A percentile compares a stretch with the other conserved stretches of the same genome.
These are phyloP conservation scores for Bothrops jararaca DNA, from an alignment of 2,113 vertebrate species.

Conservation along the genomic window DNA sequence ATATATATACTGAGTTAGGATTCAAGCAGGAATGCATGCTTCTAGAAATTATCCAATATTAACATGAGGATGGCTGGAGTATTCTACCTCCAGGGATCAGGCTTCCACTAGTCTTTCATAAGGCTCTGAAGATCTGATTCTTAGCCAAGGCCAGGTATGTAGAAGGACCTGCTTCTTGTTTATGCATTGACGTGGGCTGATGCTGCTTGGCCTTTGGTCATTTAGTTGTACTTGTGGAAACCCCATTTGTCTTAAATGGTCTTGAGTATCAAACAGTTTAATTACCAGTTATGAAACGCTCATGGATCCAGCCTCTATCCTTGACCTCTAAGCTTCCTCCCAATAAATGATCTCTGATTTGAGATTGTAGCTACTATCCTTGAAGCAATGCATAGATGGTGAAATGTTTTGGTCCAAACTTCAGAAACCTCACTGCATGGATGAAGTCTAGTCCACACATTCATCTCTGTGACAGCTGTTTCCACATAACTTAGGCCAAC, in stretches of 20 bases:
- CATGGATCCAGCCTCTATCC: too few species aligned
- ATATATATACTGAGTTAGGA: not conserved
- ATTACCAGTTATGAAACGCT: not conserved
- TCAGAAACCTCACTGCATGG: not conserved
- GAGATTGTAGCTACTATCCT: not conserved
- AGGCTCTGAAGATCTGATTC: too few species aligned
- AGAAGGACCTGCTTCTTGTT: too few species aligned
- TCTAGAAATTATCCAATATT: not conserved
- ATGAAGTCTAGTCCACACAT: not conserved
- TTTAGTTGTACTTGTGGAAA: not conserved
- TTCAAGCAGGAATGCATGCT: not conserved
- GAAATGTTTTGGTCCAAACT: not conserved
- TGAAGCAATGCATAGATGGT: not conserved
- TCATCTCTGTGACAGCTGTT: not conserved
- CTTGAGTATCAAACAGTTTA: not conserved
- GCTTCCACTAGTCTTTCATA: not conserved
- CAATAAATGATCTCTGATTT: not conserved
- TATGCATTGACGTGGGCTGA: too few species aligned
- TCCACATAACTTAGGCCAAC: not conserved
- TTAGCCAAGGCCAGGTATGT: too few species aligned
- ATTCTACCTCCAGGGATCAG: too few species aligned
- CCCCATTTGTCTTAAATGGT: not conserved
- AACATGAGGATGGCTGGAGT: not conserved
- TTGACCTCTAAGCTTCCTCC: not conserved
- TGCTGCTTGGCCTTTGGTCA: not conserved